phyloP scores from a whole-genome alignment of 2,888 invertebrate species.

The Apeira syringaria region DNA sequence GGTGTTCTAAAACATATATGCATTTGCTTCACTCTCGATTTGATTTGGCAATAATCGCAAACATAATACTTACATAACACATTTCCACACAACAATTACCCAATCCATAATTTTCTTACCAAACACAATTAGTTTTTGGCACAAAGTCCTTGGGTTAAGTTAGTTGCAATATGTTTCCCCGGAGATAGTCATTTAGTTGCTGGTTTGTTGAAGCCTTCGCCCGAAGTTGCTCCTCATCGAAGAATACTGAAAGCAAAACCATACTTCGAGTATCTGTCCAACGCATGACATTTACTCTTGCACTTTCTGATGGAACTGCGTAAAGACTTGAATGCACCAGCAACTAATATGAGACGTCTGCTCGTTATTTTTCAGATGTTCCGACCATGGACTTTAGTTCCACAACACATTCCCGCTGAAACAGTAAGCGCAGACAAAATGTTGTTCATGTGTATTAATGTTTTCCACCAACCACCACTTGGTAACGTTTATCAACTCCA shows the following conservation, averaged over 20 bases:
- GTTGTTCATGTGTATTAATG: conserved; percentile 79
- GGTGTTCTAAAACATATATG: conserved; percentile 22
- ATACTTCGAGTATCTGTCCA: not conserved
- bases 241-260: conserved; percentile 9
- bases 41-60: conserved; percentile 20
- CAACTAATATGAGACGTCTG: conserved; percentile 74
- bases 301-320: conserved; percentile 35
- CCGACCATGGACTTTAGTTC: conserved; percentile 80
- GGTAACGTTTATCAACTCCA: conserved; percentile 56
- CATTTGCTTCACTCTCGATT: conserved; percentile 27
- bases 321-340: conserved; percentile 63
- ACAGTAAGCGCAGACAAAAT: conserved; percentile 80
- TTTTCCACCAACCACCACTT: conserved; percentile 73
- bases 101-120: conserved; percentile 11
- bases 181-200: conserved; percentile 55
- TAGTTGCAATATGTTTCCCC: conserved; percentile 36
- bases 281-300: conserved; percentile 13
- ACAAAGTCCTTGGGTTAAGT: conserved; percentile 26
- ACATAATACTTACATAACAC: conserved; percentile 17
- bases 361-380: conserved; percentile 82
- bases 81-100: conserved; percentile 8
- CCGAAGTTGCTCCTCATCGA: conserved; percentile 23
- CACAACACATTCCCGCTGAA: conserved; percentile 78
- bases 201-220: conserved; percentile 57
- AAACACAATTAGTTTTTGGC: conserved; percentile 12